These are phyloP conservation scores for Arenaria interpres DNA, from an alignment of 2,113 vertebrate genomes.

Conservation along the genomic window DNA sequence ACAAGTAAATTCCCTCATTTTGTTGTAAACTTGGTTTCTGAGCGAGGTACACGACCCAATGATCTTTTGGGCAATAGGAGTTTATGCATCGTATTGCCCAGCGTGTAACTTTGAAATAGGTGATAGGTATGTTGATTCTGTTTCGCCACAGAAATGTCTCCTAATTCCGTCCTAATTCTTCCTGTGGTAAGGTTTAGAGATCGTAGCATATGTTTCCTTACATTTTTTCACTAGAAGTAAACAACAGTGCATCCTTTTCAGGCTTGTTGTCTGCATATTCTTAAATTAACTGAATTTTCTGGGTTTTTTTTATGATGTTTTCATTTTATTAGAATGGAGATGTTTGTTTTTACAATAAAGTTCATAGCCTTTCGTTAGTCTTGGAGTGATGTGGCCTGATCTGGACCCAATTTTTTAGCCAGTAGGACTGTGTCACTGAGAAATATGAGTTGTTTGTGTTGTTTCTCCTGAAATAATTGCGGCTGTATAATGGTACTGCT, in stretches of 20 bases:
- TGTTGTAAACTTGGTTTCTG: background rate
- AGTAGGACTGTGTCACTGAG: background rate
- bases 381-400: background rate
- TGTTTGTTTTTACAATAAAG: background rate
- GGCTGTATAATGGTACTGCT: background rate
- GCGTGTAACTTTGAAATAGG: background rate
- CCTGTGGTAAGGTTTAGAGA: background rate
- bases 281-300: background rate
- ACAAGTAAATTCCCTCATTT: background rate
- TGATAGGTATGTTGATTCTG: background rate
- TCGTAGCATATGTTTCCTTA: background rate
- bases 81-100: background rate
- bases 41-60: background rate
- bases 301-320: fast-evolving
- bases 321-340: background rate
- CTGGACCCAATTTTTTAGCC: background rate
- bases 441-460: background rate
- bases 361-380: background rate
- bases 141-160: background rate
- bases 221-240: background rate
- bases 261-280: background rate
- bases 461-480: background rate
- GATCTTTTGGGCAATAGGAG: background rate
- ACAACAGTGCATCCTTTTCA: background rate
- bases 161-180: background rate